phyloP scores from a whole-genome alignment of 2,113 vertebrate species.

The Morone saxatilis region DNA sequence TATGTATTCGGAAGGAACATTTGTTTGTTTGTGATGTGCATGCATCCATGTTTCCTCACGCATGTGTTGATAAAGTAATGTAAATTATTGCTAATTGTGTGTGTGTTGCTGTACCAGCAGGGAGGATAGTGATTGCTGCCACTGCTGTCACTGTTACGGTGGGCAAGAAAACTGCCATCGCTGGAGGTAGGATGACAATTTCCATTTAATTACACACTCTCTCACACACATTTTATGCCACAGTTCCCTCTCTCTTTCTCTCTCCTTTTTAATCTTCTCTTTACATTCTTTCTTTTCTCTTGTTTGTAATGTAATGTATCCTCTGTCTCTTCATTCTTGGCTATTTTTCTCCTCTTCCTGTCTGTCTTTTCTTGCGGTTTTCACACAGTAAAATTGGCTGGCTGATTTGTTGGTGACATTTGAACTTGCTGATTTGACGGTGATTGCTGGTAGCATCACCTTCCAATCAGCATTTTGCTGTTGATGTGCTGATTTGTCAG shows the following conservation, averaged over 20 bases:
- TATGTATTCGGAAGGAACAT: background rate
- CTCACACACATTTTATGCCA: background rate
- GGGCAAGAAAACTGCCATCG: conserved; percentile 91
- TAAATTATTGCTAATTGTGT: conserved; percentile 38
- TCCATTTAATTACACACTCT: conserved; percentile 6
- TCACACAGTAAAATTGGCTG: background rate
- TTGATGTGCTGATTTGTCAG: background rate
- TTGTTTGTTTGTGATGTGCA: background rate
- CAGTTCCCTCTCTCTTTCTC: background rate
- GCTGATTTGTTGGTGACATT: background rate
- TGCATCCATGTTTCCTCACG: background rate
- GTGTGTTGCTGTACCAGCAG: conserved; percentile 80
- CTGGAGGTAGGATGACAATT: conserved; percentile 90
- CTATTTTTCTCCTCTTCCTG: background rate
- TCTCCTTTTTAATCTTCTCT: background rate
- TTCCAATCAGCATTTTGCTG: background rate
- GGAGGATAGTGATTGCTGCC: conserved; percentile 86
- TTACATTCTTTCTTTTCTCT: background rate
- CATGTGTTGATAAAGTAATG: background rate
- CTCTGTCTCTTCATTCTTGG: background rate
- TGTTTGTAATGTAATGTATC: background rate
- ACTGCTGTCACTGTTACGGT: conserved; percentile 90
- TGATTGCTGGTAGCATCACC: background rate
- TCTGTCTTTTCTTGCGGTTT: background rate
- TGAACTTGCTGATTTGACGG: background rate